These are phyloP conservation scores for Sylvia atricapilla DNA, from an alignment of 2,113 vertebrate genomes.

Conservation along the genomic window DNA sequence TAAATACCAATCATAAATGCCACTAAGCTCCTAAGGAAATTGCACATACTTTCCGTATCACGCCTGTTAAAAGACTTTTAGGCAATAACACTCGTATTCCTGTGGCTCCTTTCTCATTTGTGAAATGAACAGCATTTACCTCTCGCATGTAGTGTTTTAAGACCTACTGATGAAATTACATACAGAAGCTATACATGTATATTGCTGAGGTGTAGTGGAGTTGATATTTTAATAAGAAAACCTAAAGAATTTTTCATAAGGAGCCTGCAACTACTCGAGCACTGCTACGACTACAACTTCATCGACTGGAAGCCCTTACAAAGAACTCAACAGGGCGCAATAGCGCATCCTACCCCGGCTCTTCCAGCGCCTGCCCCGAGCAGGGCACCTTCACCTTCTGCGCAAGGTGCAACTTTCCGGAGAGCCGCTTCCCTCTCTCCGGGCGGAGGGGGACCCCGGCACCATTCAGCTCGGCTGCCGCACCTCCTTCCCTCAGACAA, in stretches of 20 bases:
- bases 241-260: accelerated
- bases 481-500: slow-evolving; percentile 6
- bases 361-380: neutral
- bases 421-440: neutral
- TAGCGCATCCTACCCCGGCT: neutral
- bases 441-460: neutral
- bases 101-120: neutral
- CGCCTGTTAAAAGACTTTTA: neutral
- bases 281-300: neutral
- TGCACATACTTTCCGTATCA: neutral
- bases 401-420: neutral
- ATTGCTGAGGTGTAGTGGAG: accelerated
- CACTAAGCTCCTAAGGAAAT: neutral
- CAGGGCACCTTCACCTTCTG: neutral
- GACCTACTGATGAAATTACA: neutral
- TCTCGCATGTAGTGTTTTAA: neutral
- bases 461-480: neutral
- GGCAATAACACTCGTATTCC: neutral
- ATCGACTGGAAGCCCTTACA: neutral
- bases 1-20: neutral
- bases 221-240: neutral
- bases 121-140: neutral
- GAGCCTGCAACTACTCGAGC: neutral
- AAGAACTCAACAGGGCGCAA: neutral
- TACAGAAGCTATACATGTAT: accelerated